A percentile compares a stretch with the other conserved stretches of the same genome.
phyloP scores from a whole-genome alignment of 1,140 invertebrate genomes.

The Spodoptera frugiperda region DNA sequence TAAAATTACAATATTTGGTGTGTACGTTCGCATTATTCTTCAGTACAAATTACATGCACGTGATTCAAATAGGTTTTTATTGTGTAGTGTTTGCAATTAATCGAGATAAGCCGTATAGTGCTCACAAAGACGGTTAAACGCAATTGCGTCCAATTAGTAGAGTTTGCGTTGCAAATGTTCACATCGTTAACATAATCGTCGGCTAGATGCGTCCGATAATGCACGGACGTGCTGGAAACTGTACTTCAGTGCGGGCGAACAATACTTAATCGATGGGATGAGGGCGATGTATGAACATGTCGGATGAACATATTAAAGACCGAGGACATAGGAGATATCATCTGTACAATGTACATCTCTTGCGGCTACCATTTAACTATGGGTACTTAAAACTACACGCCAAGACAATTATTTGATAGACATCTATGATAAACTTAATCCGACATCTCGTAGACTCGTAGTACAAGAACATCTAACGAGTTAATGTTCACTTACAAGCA shows the following conservation, averaged over 20 bases:
- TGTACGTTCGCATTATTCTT: conserved; percentile 40
- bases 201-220: conserved; percentile 67
- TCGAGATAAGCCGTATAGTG: conserved; percentile 63
- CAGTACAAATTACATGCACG: conserved; percentile 42
- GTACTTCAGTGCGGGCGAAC: conserved; percentile 36
- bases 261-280: conserved; percentile 42
- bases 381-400: neutral
- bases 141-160: conserved; percentile 73
- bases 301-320: conserved; percentile 17
- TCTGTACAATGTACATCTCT: neutral
- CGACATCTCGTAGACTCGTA: neutral
- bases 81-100: conserved; percentile 61
- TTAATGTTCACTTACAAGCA: conserved; percentile 18
- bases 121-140: conserved; percentile 70
- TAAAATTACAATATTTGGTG: conserved; percentile 41
- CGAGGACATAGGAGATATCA: conserved; percentile 3
- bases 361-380: neutral
- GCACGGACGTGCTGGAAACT: conserved; percentile 35
- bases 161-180: conserved; percentile 64
- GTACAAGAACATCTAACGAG: neutral
- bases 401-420: neutral
- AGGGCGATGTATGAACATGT: conserved; percentile 7
- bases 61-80: conserved; percentile 70
- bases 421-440: neutral
- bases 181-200: conserved; percentile 78